Conservation (phyloP, 1,140 invertebrate species). For the Hyphantria cunea region DNA sequence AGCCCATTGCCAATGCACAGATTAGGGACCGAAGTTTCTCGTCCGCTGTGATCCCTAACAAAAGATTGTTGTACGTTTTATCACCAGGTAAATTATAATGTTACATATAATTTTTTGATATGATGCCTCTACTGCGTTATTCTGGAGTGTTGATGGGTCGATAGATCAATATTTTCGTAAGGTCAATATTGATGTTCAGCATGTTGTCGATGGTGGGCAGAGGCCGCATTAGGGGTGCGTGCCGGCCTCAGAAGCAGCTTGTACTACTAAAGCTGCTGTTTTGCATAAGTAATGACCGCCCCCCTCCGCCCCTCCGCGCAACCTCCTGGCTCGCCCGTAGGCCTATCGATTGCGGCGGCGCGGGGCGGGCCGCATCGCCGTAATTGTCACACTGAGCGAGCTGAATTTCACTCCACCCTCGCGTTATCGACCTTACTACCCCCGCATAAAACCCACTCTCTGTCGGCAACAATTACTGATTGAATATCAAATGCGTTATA, state of each 20-base stretch:
- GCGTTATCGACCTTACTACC: constrained; percentile 66
- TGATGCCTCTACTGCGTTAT: constrained; percentile 11
- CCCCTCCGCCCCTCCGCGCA: constrained; percentile 36
- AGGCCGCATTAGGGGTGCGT: constrained; percentile 23
- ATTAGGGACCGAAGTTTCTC: constrained; percentile 43
- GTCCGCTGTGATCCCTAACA: constrained; percentile 9
- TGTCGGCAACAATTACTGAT: constrained; percentile 39
- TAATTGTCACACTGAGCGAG: constrained; percentile 79
- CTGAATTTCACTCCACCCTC: constrained; percentile 62
- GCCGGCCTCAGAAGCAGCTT: constrained; percentile 34
- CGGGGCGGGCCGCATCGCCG: constrained; percentile 75
- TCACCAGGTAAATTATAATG: constrained; percentile 23
- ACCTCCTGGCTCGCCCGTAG: constrained; percentile 53
- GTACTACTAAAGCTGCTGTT: constrained; percentile 59
- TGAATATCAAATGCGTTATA: constrained; percentile 77
- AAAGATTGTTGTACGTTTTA: constrained; percentile 19
- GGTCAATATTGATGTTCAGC: constrained; percentile 38
- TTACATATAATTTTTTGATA: constrained; percentile 3
- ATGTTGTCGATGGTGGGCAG: constrained; percentile 13
- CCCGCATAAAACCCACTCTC: constrained; percentile 61
- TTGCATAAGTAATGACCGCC: constrained; percentile 79
- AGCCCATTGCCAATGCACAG: constrained; percentile 55
- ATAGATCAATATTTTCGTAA: constrained; percentile 39
- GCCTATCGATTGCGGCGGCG: constrained; percentile 79
- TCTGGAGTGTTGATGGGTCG: constrained; percentile 23